Evolutionary conservation across 2,888 invertebrate species (phyloP), one percentile per base, ranked within the genome.

Genomic region (Melangyna quadrimaculata): DNA sequence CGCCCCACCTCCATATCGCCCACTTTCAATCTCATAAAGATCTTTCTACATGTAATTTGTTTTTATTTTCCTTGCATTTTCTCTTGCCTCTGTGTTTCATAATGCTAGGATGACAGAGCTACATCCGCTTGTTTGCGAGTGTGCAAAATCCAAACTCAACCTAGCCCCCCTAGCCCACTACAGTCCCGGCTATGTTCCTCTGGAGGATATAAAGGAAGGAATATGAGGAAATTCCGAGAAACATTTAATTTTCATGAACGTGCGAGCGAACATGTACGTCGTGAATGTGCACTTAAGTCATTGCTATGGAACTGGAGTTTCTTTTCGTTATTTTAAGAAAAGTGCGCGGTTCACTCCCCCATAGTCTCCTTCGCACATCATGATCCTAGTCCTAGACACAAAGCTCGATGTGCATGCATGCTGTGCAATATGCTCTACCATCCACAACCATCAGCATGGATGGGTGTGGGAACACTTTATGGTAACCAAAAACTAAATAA

Each of bases 261-360:
- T 78, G 83, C 83, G 63, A 83, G 78, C 83, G 74, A 78, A 79
- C 78, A 82, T 74, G 65, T 77, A 78, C 63, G 51, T 51, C 45
- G 45, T 74, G 73, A 61, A 73, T 87, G 69, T 81, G 86, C 83
- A 83, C 84, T 88, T 87, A 88, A 87, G 87, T 79, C 87, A 87
- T 87, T 87, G 69, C 71, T 87, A n/a, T 87, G 82, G 14, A 24
- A n/a, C 24, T 8, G 27, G 24, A n/a, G 27, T 1, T 78, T 45
- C n/a, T n/a, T n/a, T n/a, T n/a, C n/a, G n/a, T n/a, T n/a, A n/a
- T 55, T 59, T 17, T 59, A 53, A 55, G 53, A 65, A 70, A 57
- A 70, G 45, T 73, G 71, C 27, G n/a, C n/a, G 43, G 17, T 17
- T 40, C 43, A 14, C 59, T n/a, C 1, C 29, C 32, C 9, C 32